Conservation (phyloP, 2,888 invertebrate species). For the Amphipoea oculea region DNA sequence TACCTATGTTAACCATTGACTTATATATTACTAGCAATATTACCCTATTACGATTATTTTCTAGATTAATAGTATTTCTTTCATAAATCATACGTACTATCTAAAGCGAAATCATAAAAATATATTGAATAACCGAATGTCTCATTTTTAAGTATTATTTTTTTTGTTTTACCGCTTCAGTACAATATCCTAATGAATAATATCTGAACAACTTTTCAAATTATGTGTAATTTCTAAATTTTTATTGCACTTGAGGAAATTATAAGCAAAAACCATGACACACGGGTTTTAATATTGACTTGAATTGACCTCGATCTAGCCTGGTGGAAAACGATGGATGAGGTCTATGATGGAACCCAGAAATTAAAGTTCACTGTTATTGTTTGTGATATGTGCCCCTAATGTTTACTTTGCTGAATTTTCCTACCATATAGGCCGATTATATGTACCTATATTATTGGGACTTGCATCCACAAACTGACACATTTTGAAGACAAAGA, state of each 20-base stretch:
- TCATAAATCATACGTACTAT: neutral
- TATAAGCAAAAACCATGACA: neutral
- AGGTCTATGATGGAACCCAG: neutral
- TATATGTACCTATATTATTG: neutral
- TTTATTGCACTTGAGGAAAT: neutral
- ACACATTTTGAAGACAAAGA: constrained; percentile 1
- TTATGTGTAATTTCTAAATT: neutral
- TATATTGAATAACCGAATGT: neutral
- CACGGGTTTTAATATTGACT: neutral
- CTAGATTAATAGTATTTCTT: too few relatives aligned
- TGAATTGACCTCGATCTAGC: neutral
- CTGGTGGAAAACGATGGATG: neutral
- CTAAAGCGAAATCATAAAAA: neutral
- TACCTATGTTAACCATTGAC: neutral
- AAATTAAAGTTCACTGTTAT: neutral
- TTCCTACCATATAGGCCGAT: constrained; percentile 56
- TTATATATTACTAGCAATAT: too few relatives aligned
- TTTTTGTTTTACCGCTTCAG: neutral
- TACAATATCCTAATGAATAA: neutral
- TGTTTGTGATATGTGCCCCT: constrained; percentile 74
- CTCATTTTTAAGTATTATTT: neutral
- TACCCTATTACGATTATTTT: too few relatives aligned
- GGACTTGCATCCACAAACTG: neutral
- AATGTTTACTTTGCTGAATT: constrained; percentile 76
- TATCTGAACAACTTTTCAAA: neutral